Base-by-base conservation (phyloP, 2,888 invertebrate species). In the Caenorhabditis wallacei region DNA sequence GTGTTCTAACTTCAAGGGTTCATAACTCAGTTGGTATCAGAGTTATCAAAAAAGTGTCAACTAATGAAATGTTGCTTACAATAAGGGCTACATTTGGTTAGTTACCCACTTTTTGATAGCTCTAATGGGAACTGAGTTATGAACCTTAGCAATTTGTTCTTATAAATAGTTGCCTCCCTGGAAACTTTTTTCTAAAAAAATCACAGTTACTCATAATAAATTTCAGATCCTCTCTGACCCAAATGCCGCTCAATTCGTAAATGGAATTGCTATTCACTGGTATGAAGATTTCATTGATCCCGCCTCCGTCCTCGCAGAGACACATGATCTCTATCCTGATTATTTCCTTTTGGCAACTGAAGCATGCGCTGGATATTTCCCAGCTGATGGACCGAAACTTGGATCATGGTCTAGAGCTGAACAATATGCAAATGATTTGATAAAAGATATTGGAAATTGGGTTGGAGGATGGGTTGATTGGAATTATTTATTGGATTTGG, bases 381-480 rank as follows among this genome's bases (percentile, higher is more conserved):
- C 80, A 1, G 82, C 82, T 4, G 59, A 64, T 13, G 82, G 82
- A 11, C 95, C 95, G 0, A 87, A 92, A 1, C 92, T 95, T 0
- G 96, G 96, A 10, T 95, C 95, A 16, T 96, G 96, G 96, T 86
- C 92, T 0, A 93, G 95, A 84, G 96, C 94, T 0, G 94, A 95
- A 85, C 90, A 91, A 51, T 95, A 96, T 90, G 93, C 95, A 1
- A 85, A 91, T 59, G 93, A 95, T 84, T 84, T 88, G 54, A 85
- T 88, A 43, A 92, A 95, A 94, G 95, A 95, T 92, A 91, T 96
- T 22, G 94, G 95, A 87, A 94, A 95, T 92, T 95, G 94, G 93
- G 94, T 95, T 0, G 94, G 94, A 22, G 96, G 95, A 1, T 97
- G 96, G 96, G 94, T 96, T 0, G 96, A 96, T 92, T 97, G 96